These are phyloP conservation scores for Nycticorax nycticorax DNA, from an alignment of 2,113 vertebrate species.

Conservation along the genomic window DNA sequence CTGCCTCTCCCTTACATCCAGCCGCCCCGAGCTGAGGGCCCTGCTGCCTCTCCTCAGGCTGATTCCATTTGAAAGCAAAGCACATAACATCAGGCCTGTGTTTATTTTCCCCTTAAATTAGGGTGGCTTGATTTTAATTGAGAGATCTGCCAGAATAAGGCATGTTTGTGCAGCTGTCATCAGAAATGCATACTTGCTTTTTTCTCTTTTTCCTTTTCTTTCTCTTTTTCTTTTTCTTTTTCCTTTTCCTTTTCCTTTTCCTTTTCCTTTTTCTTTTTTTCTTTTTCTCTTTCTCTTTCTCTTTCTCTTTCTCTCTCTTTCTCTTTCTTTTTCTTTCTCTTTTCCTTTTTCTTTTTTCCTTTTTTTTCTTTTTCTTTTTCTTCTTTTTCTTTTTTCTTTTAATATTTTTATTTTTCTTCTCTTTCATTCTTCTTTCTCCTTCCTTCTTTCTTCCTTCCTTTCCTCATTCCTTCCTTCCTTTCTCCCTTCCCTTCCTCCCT, in stretches of 20 bases:
- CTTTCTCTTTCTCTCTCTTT: rapidly evolving
- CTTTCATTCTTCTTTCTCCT: no score
- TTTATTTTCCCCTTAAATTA: slow-evolving; percentile 68
- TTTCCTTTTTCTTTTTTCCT: rapidly evolving
- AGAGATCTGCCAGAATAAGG: slow-evolving; percentile 53
- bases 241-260: rapidly evolving
- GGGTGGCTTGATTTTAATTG: slow-evolving; percentile 60
- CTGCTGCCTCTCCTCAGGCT: slow-evolving; percentile 59
- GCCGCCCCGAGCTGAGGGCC: background rate
- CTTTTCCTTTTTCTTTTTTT: rapidly evolving
- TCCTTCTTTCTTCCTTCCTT: background rate
- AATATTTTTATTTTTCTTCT: rapidly evolving
- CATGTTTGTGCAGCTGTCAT: slow-evolving; percentile 55
- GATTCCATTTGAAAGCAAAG: slow-evolving; percentile 64
- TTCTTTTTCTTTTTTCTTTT: rapidly evolving
- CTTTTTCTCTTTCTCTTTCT: rapidly evolving
- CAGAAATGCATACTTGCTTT: background rate
- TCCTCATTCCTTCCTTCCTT: background rate
- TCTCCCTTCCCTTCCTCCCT: background rate
- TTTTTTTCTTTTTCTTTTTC: rapidly evolving
- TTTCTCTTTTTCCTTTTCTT: rapidly evolving
- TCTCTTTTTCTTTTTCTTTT: rapidly evolving
- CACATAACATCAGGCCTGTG: slow-evolving; percentile 27
- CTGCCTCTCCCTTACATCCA: background rate
- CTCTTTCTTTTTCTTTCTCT: rapidly evolving